A percentile compares a stretch with the other conserved stretches of the same genome.
Evolutionary conservation across 2,113 vertebrate genomes (phyloP).

Genomic region (Hippopotamus amphibius): DNA sequence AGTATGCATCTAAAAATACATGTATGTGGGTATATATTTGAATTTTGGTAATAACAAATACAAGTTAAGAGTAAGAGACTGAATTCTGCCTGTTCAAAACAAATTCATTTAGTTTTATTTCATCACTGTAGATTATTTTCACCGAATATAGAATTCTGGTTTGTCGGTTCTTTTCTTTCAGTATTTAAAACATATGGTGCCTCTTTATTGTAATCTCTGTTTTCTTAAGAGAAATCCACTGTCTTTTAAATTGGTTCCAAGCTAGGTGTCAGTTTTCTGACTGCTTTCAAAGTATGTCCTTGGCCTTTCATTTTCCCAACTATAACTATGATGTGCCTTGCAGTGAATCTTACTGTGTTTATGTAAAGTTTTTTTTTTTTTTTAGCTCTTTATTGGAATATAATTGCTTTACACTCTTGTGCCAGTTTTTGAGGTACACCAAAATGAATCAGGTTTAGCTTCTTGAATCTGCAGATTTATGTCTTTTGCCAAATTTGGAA

Average conservation of each 20-base stretch:
- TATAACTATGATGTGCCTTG: not conserved
- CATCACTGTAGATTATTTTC: not conserved
- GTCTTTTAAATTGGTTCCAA: not conserved
- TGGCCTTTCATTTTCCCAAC: not conserved
- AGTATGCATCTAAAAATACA: not conserved
- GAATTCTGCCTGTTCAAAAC: not conserved
- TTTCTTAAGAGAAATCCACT: not conserved
- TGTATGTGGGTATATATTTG: not conserved
- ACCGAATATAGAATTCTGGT: not conserved
- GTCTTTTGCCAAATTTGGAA: not conserved
- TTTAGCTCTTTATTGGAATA: no score
- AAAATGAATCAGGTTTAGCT: not conserved
- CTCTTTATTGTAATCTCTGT: not conserved
- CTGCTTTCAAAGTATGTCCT: not conserved
- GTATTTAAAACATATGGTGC: not conserved
- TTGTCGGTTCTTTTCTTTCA: not conserved
- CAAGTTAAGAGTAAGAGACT: not conserved
- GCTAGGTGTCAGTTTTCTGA: not conserved
- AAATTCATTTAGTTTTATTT: slow-evolving; percentile 1
- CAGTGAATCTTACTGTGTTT: not conserved
- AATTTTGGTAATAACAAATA: not conserved
- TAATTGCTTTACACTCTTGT: no score
- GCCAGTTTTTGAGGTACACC: no score
- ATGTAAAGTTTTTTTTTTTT: not conserved
- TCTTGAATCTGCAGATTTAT: not conserved